Conservation (phyloP, 2,113 vertebrate genomes). For the Gambusia holbrooki region DNA sequence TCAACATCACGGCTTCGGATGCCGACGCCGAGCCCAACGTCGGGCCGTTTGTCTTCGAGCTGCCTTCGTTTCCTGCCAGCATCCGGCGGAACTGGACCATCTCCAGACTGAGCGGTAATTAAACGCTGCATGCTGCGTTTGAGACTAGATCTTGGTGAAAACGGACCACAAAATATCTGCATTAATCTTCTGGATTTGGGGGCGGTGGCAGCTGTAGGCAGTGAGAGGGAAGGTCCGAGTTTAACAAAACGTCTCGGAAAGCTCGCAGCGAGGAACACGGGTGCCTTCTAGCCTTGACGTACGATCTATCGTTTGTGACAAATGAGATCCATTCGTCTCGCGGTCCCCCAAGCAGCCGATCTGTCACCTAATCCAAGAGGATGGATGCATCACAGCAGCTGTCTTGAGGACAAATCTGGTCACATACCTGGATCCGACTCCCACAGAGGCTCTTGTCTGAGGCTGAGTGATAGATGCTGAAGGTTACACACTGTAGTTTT, state of each 20-base stretch:
- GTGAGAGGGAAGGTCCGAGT: constrained; percentile 52
- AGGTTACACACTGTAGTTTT: constrained; percentile 46
- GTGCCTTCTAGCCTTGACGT: constrained; percentile 62
- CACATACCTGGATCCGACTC: constrained; percentile 66
- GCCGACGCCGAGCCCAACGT: constrained; percentile 91
- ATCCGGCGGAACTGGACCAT: constrained; percentile 97
- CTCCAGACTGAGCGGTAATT: constrained; percentile 89
- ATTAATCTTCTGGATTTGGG: constrained; percentile 31
- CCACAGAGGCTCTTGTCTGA: constrained; percentile 53
- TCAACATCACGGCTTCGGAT: constrained; percentile 96
- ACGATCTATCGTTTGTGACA: constrained; percentile 70
- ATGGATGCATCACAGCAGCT: constrained; percentile 72
- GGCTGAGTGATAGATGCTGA: constrained; percentile 65
- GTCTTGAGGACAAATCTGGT: constrained; percentile 76
- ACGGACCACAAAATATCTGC: background rate
- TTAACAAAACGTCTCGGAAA: constrained; percentile 66
- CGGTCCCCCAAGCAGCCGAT: constrained; percentile 63
- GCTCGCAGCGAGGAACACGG: constrained; percentile 61
- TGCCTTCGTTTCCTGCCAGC: constrained; percentile 86
- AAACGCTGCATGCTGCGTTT: constrained; percentile 3
- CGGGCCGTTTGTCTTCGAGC: constrained; percentile 95
- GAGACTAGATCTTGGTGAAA: background rate
- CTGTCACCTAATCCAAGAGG: constrained; percentile 71
- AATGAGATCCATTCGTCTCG: constrained; percentile 77
- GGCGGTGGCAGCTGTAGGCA: constrained; percentile 47